A percentile compares a stretch with the other conserved stretches of the same genome.
Conservation (phyloP, 2,797 vertebrate species). For the Microctenopoma lineatum region DNA sequence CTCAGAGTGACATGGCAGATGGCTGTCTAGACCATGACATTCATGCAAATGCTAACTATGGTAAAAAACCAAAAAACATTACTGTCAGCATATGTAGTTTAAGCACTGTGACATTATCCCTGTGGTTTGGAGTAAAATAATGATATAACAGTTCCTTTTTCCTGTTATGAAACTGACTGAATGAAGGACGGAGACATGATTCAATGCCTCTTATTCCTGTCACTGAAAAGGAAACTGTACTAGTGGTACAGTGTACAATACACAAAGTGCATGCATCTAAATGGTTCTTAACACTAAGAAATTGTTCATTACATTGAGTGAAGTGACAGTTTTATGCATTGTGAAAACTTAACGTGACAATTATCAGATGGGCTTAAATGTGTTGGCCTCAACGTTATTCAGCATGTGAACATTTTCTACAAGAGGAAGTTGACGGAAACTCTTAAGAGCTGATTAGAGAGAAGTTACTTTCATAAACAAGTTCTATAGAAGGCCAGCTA, state of each 20-base stretch:
- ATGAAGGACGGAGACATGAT: constrained; percentile 7
- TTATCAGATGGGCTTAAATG: not conserved
- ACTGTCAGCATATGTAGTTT: not conserved
- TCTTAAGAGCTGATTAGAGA: constrained; percentile 30
- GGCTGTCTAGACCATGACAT: not conserved
- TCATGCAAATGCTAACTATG: not conserved
- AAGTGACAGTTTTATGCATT: not conserved
- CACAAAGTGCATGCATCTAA: not conserved
- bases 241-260: not conserved
- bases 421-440: constrained; percentile 49
- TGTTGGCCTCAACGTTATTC: constrained; percentile 1
- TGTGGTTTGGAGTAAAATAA: not conserved
- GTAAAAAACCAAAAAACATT: not conserved
- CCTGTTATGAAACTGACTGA: constrained; percentile 8
- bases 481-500: not conserved
- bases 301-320: not conserved
- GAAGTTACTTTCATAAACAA: constrained; percentile 3
- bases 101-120: not conserved
- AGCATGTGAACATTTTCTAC: constrained; percentile 11
- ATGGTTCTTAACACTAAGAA: not conserved
- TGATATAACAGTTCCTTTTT: constrained; percentile 1
- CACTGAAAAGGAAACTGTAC: constrained; percentile 19
- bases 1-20: not conserved
- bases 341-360: constrained; percentile 22
- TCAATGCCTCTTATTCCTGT: constrained; percentile 5